A percentile compares a stretch with the other conserved stretches of the same genome.
These are phyloP conservation scores for Actinemys pallida DNA, from an alignment of 2,113 vertebrate species.

Conservation along the genomic window DNA sequence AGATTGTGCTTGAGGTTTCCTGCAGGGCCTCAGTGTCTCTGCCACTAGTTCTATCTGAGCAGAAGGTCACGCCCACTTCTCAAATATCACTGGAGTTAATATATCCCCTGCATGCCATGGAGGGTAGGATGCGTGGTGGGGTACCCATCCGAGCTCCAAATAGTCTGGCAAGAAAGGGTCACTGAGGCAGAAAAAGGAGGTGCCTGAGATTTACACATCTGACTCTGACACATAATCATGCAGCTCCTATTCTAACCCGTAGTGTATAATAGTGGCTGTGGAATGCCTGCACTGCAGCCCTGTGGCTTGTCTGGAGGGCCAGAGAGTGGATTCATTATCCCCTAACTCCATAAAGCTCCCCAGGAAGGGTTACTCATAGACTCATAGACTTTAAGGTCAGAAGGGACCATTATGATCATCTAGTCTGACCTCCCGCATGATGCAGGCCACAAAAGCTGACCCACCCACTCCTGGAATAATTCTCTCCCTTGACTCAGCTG, in stretches of 20 bases:
- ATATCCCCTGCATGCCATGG: neutral
- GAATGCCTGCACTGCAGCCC: neutral
- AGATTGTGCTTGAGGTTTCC: neutral
- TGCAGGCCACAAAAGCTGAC: too few relatives aligned
- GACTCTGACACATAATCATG: rapidly evolving
- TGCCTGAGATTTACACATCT: rapidly evolving
- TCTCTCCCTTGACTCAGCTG: too few relatives aligned
- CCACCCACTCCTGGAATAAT: too few relatives aligned
- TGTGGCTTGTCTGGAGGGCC: neutral
- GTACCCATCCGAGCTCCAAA: neutral
- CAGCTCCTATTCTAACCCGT: neutral
- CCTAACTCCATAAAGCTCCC: neutral
- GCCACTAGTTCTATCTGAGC: rapidly evolving
- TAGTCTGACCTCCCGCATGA: too few relatives aligned
- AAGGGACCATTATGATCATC: too few relatives aligned
- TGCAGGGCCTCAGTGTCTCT: neutral
- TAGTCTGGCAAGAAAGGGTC: neutral
- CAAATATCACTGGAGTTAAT: neutral
- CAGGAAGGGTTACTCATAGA: too few relatives aligned
- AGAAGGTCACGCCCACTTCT: neutral
- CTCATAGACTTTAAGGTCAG: too few relatives aligned
- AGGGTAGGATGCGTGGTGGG: neutral
- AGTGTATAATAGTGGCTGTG: neutral
- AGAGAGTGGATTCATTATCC: neutral
- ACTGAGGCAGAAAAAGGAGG: neutral